Evolutionary conservation across 2,797 vertebrate species (phyloP), one percentile per base, ranked within the genome.

Genomic region (Sebastes nivosus): DNA sequence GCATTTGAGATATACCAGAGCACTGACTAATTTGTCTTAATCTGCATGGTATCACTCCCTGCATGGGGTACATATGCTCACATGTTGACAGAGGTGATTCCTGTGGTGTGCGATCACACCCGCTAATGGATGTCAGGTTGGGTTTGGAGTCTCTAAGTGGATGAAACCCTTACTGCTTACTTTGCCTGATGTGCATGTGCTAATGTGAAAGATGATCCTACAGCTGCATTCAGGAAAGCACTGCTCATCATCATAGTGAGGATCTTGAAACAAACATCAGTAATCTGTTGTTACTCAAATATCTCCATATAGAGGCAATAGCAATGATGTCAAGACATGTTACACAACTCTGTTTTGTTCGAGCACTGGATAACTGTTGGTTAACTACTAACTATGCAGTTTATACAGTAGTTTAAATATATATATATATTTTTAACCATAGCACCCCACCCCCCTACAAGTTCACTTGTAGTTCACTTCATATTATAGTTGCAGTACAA

Each of bases 11-110:
- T 76, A 63, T 76, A 63, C 46, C 25, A 13, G 24, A 20, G 64
- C 9, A 22, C 11, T 29, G 54, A 34, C 32, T 81, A 65, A 85
- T 84, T 80, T 81, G 65, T 72, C 77, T 78, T 70, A 75, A 81
- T 82, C 77, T 29, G 6, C 42, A 20, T 20, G 65, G 63, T 72
- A 77, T 78, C 46, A 3, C 32, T 79, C 63, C 14, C 59, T 25
- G 50, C 42, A 24, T 80, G 77, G 16, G 72, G 65, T 61, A 22
- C 54, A 72, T 50, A 46, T 61, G 60, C 57, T 54, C 70, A 24
- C 24, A 67, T 52, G 38, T 46, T 67, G 60, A 72, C 66, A 38
- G 59, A 69, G 70, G 63, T 66, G 38, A 71, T 29, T 60, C 72
- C 67, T 50, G 50, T 12, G 46, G 69, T 32, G 82, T 77, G 69